Conservation (phyloP, 2,797 vertebrate species). For the Hemibagrus guttatus region DNA sequence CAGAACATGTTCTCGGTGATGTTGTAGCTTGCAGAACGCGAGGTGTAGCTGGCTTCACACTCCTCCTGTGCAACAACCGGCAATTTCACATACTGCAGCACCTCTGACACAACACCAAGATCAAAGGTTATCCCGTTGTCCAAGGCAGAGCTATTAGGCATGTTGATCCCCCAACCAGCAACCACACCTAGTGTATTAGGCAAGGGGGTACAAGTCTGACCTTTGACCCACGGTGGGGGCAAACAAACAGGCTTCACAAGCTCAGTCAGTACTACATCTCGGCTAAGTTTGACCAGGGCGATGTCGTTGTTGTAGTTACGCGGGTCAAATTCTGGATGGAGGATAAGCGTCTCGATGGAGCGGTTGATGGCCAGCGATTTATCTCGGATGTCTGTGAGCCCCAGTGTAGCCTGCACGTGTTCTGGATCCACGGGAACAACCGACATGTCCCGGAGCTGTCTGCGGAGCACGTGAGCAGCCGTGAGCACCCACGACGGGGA, state of each 20-base stretch:
- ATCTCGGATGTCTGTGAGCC: slow-evolving; percentile 79
- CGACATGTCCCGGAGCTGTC: slow-evolving; percentile 85
- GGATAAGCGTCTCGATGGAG: slow-evolving; percentile 80
- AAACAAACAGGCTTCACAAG: slow-evolving; percentile 85
- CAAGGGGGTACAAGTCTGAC: slow-evolving; percentile 67
- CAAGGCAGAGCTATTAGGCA: slow-evolving; percentile 78
- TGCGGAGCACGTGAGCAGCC: slow-evolving; percentile 88
- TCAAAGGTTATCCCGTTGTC: slow-evolving; percentile 70
- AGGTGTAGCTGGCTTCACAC: slow-evolving; percentile 88
- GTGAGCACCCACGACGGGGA: slow-evolving; percentile 90
- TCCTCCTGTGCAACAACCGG: slow-evolving; percentile 88
- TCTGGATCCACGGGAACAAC: slow-evolving; percentile 83
- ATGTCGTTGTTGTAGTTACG: slow-evolving; percentile 94
- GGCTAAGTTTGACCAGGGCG: slow-evolving; percentile 84
- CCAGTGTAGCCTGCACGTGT: slow-evolving; percentile 84
- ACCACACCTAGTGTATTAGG: slow-evolving; percentile 87
- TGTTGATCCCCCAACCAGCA: slow-evolving; percentile 93
- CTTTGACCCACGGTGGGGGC: slow-evolving; percentile 72
- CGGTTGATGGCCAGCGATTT: slow-evolving; percentile 75
- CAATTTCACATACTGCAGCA: slow-evolving; percentile 91
- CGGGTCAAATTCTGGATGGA: slow-evolving; percentile 89
- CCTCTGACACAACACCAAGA: slow-evolving; percentile 77
- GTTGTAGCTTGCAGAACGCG: slow-evolving; percentile 87
- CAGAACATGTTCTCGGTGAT: slow-evolving; percentile 97
- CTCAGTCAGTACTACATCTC: slow-evolving; percentile 73